phyloP scores from a whole-genome alignment of 2,113 vertebrate species.

The Limanda limanda region DNA sequence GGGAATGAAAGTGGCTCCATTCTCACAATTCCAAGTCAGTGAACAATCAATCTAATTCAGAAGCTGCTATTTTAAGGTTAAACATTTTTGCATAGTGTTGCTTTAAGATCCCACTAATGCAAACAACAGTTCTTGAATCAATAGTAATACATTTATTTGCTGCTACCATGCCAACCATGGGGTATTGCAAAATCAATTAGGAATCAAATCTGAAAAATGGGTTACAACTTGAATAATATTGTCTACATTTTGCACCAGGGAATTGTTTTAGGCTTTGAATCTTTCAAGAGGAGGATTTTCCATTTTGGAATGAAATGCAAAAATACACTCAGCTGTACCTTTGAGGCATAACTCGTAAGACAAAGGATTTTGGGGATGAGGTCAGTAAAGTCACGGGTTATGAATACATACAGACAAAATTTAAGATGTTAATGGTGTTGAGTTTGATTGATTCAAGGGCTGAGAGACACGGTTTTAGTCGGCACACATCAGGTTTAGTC shows the following conservation, averaged over 20 bases:
- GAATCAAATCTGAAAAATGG: not conserved
- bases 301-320: slow-evolving; percentile 48
- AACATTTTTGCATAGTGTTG: too few relatives aligned
- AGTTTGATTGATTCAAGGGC: not conserved
- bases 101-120: not conserved
- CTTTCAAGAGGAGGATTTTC: not conserved
- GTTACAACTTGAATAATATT: not conserved
- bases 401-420: not conserved
- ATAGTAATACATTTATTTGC: not conserved
- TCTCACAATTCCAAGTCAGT: too few relatives aligned
- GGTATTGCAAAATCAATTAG: too few relatives aligned
- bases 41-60: too few relatives aligned
- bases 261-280: not conserved
- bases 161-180: too few relatives aligned
- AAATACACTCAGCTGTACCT: not conserved
- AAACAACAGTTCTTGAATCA: not conserved
- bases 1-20: too few relatives aligned
- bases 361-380: not conserved
- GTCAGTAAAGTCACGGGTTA: slow-evolving; percentile 19
- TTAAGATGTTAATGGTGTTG: slow-evolving; percentile 8
- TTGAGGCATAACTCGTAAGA: not conserved
- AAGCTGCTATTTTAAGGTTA: too few relatives aligned
- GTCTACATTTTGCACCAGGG: not conserved
- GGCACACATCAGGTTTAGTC: slow-evolving; percentile 29
- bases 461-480: slow-evolving; percentile 50